Conservation (phyloP, 2,113 vertebrate genomes). For the Ornithorhynchus anatinus region DNA sequence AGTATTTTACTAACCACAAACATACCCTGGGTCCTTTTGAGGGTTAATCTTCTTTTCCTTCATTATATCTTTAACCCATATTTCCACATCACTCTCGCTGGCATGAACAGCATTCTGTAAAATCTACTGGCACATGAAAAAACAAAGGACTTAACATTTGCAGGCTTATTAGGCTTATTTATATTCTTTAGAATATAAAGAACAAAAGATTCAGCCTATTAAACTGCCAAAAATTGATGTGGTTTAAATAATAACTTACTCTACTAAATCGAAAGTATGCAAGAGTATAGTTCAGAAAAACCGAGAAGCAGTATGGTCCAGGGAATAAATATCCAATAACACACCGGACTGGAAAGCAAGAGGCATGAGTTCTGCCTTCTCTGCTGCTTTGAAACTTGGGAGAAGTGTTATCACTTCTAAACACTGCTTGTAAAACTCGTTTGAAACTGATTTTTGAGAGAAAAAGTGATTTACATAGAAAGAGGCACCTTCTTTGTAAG, state of each 20-base stretch:
- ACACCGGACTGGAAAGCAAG: no score
- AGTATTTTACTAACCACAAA: background rate
- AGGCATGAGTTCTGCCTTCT: no score
- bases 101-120: constrained; percentile 76
- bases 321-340: background rate
- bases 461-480: no score
- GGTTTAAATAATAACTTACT: background rate
- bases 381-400: no score
- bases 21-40: constrained; percentile 82
- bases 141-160: background rate
- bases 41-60: constrained; percentile 83
- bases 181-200: background rate
- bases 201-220: background rate
- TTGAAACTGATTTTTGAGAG: no score
- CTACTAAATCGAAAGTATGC: background rate
- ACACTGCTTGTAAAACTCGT: no score
- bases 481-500: no score
- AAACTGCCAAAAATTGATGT: background rate
- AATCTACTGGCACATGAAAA: constrained; percentile 67
- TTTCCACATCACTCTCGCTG: constrained; percentile 73
- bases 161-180: background rate
- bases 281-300: background rate
- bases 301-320: background rate
- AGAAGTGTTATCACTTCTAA: no score
- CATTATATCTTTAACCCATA: constrained; percentile 80